Evolutionary conservation across 2,113 vertebrate species (phyloP).

Genomic region (Manacus vitellinus): DNA sequence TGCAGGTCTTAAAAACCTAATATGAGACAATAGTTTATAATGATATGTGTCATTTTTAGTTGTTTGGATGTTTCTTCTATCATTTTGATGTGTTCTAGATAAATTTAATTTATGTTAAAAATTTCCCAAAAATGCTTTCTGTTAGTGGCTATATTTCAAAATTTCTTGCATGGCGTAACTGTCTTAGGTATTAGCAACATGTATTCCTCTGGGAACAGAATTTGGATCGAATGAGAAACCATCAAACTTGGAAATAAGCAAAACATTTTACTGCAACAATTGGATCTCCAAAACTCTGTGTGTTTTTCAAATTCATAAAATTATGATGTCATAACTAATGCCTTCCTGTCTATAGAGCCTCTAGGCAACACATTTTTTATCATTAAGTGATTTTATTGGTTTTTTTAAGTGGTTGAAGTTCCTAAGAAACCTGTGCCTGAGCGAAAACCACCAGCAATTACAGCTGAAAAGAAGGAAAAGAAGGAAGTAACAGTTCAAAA

Average conservation of each 20-base stretch:
- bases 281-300: background rate
- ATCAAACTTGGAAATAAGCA: background rate
- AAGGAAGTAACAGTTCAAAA: conserved; percentile 71
- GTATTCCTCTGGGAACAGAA: background rate
- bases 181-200: background rate
- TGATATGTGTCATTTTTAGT: background rate
- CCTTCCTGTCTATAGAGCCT: background rate
- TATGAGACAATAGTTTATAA: background rate
- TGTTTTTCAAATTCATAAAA: background rate
- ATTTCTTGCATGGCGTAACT: background rate
- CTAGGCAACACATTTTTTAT: background rate
- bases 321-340: background rate
- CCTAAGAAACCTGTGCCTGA: conserved; percentile 67
- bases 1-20: background rate
- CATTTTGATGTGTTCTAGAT: background rate
- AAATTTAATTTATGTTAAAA: background rate
- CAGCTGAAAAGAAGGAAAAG: conserved; percentile 73
- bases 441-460: conserved; percentile 35
- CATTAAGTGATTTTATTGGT: background rate
- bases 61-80: background rate
- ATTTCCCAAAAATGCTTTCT: background rate
- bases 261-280: background rate
- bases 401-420: conserved; percentile 63
- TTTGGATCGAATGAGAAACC: background rate
- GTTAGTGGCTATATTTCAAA: background rate